Evolutionary conservation across 2,888 invertebrate genomes (phyloP), one percentile per base, ranked within the genome.

Genomic region (Mimumesa dahlbomi): DNA sequence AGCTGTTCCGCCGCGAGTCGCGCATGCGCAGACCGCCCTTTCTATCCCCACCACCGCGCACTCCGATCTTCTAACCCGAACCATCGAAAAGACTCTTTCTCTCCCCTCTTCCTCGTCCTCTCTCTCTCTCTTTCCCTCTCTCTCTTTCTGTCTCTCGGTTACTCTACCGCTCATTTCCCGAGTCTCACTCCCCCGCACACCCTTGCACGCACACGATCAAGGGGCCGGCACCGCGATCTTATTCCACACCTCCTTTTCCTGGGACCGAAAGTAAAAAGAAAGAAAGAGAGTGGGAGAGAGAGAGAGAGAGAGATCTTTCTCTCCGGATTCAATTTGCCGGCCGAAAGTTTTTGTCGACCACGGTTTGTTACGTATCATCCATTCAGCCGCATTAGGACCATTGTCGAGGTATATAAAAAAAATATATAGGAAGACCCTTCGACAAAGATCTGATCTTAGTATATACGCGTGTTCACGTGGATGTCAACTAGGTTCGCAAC

Each of bases 341-440:
- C 76, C 81, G 72, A 85, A 85, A 82, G 69, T 81, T 84, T 82
- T 78, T 77, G 66, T 78, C 74, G 79, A 83, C 85, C 83, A 79
- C 76, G 83, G 80, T 84, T 85, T 85, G 84, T 85, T 83, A 83
- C 83, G 79, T 75, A 83, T 83, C 81, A 72, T 75, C n/a, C 75
- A 71, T 76, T 75, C 76, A 67, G 72, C 65, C 73, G 59, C 73
- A 70, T 83, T 77, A 79, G 63, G 73, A 45, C 70, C 63, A 73
- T 80, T 75, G 77, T 75, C 61, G 72, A 29, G 64, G n/a, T n/a
- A n/a, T n/a, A n/a, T n/a, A n/a, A n/a, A n/a, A n/a, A n/a, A n/a
- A n/a, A n/a, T n/a, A n/a, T n/a, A n/a, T n/a, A n/a, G n/a, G n/a
- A n/a, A n/a, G n/a, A n/a, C n/a, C n/a, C 38, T 34, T 34, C 49